These are phyloP conservation scores for Syngnathus acus DNA, from an alignment of 2,797 vertebrate genomes.

Conservation along the genomic window DNA sequence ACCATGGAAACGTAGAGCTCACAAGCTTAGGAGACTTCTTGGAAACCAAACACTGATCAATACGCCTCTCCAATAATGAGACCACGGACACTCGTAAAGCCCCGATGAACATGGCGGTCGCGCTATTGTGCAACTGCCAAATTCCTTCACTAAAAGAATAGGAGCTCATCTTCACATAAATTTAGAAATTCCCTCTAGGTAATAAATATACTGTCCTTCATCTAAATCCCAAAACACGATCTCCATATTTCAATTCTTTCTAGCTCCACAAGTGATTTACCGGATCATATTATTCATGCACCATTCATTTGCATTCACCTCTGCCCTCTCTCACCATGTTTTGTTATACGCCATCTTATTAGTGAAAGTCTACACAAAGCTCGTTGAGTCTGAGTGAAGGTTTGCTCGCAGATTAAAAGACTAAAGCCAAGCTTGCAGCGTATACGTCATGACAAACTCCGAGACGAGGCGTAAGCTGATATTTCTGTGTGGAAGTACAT, in stretches of 20 bases:
- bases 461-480: conserved; percentile 37
- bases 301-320: conserved; percentile 3
- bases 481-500: conserved; percentile 8
- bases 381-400: conserved; percentile 23
- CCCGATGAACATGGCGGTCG: conserved; percentile 14
- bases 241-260: too few relatives aligned
- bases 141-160: conserved; percentile 32
- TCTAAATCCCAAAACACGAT: too few relatives aligned
- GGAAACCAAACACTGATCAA: conserved; percentile 70
- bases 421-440: conserved; percentile 16
- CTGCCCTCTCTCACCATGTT: conserved; percentile 10
- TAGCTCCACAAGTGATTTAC: neutral
- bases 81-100: conserved; percentile 11
- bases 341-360: neutral
- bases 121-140: conserved; percentile 13
- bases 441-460: conserved; percentile 23
- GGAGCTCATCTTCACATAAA: conserved; percentile 21
- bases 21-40: conserved; percentile 38
- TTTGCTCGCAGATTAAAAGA: conserved; percentile 21
- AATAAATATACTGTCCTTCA: too few relatives aligned
- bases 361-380: conserved; percentile 15
- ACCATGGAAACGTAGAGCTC: conserved; percentile 61
- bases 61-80: conserved; percentile 58
- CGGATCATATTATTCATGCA: neutral
- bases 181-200: too few relatives aligned